Evolutionary conservation across 2,113 vertebrate genomes (phyloP).

Genomic region (Halcyon senegalensis): DNA sequence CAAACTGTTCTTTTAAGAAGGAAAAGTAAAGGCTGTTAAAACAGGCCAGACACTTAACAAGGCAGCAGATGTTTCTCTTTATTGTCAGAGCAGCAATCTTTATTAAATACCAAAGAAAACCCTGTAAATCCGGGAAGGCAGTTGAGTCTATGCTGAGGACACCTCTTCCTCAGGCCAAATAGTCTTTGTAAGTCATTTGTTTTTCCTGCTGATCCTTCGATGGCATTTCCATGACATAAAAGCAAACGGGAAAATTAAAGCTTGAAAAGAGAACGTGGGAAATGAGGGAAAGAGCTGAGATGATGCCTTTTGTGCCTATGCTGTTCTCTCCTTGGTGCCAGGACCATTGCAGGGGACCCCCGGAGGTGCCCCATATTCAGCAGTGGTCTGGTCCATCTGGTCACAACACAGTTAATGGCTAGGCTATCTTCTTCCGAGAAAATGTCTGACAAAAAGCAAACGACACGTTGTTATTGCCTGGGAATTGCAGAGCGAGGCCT

Average conservation of each 20-base stretch:
- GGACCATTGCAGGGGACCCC: background rate
- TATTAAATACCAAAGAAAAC: conserved; percentile 68
- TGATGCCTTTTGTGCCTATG: background rate
- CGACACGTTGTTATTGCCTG: background rate
- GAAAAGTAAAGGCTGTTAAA: conserved; percentile 20
- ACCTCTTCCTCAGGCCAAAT: conserved; percentile 46
- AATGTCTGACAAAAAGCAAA: background rate
- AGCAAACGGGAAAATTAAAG: conserved; percentile 34
- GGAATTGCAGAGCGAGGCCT: background rate
- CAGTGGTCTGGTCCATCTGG: background rate
- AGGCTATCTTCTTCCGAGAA: background rate
- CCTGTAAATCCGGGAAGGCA: conserved; percentile 48
- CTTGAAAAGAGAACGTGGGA: background rate
- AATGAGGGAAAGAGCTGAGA: background rate
- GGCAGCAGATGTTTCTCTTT: conserved; percentile 65
- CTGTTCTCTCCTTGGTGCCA: background rate
- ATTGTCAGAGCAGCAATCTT: conserved; percentile 52
- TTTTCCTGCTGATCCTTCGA: conserved; percentile 24
- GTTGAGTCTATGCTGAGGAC: conserved; percentile 1
- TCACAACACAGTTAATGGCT: background rate
- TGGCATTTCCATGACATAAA: conserved; percentile 14
- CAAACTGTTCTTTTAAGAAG: conserved; percentile 43
- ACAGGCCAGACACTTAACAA: background rate
- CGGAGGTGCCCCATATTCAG: background rate
- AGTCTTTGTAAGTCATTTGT: background rate